Base-by-base conservation (phyloP, 2,888 invertebrate genomes). In the Chrysotoxum bicinctum region DNA sequence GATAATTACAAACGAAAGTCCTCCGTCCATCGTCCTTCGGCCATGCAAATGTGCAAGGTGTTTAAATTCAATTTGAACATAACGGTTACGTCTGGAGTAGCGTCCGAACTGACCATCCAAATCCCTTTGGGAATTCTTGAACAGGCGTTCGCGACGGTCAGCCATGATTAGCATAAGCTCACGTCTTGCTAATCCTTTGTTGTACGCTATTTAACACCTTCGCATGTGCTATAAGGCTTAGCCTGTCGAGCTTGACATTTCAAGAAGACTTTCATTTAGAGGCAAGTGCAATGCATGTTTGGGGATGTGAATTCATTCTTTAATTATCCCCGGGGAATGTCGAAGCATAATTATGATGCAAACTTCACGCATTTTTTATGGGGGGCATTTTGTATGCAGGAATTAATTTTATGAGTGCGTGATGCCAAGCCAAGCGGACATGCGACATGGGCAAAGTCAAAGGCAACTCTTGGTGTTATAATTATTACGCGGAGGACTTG, bases 131-230 rank as follows among this genome's bases (percentile, higher is more conserved):
- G 52, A 50, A 77, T 77, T 40, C 3, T 10, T 35, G 2, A 21
- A 23, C 43, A 58, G 56, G 56, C 54, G 26, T 62, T 12, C 16
- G 14, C 7, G 21, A 43, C 26, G 69, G 56, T 52, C 68, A 68
- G 64, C 43, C 45, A 40, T 66, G 40, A 60, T 79, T 75, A 52
- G 69, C 75, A 69, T 80, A 80, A 75, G 75, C 69, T 14, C 45
- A 21, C 50, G 56, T 54, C 45, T 80, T 21, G 40, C 21, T 84
- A 84, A 84, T 84, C 84, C 80, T 80, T 70, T 66, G 58, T 79
- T 54, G 84, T 54, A 70, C 45, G 70, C 79, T 60, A 50, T 70
- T 84, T 84, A 75, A 84, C 84, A 84, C 84, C 75, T 84, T 84
- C 66, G 80, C 80, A 75, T 80, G 80, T 75, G 72, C 60, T 64